These are phyloP conservation scores for Zaprionus tsacasi DNA, from an alignment of 1,140 invertebrate genomes.

Conservation along the genomic window DNA sequence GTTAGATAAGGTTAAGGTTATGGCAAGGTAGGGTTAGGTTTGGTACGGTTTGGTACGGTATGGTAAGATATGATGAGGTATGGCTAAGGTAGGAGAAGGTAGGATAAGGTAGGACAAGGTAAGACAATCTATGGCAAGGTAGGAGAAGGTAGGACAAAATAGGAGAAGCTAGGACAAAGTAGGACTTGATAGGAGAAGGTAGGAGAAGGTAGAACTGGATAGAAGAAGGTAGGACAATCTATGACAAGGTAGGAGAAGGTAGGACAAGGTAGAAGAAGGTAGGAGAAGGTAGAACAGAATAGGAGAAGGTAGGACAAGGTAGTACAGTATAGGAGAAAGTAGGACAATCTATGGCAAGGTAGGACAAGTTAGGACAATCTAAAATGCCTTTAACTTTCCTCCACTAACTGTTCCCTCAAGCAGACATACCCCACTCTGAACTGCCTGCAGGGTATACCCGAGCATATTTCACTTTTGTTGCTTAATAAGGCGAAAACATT, in stretches of 20 bases:
- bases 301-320: background rate
- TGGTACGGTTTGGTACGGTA: background rate
- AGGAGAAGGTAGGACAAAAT: background rate
- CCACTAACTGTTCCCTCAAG: too few species aligned
- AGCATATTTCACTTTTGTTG: slow-evolving; percentile 77
- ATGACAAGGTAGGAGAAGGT: too few species aligned
- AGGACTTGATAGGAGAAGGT: too few species aligned
- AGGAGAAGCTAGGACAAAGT: too few species aligned
- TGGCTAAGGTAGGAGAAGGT: background rate
- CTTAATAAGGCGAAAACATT: slow-evolving; percentile 79
- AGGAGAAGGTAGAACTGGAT: background rate
- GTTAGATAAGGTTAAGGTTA: background rate
- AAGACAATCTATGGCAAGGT: background rate
- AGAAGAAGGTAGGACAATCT: background rate
- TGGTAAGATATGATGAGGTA: background rate
- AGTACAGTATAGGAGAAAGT: too few species aligned
- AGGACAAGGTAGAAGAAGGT: too few species aligned
- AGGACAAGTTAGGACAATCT: background rate
- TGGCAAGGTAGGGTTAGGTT: background rate
- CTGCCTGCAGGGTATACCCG: slow-evolving; percentile 35
- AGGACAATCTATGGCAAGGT: background rate
- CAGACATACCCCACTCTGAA: background rate
- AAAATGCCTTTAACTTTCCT: too few species aligned
- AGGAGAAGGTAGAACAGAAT: too few species aligned
- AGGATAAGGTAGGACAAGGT: background rate